These are phyloP conservation scores for Drosophila nigrodunni DNA, from an alignment of 1,140 invertebrate species.

Conservation along the genomic window DNA sequence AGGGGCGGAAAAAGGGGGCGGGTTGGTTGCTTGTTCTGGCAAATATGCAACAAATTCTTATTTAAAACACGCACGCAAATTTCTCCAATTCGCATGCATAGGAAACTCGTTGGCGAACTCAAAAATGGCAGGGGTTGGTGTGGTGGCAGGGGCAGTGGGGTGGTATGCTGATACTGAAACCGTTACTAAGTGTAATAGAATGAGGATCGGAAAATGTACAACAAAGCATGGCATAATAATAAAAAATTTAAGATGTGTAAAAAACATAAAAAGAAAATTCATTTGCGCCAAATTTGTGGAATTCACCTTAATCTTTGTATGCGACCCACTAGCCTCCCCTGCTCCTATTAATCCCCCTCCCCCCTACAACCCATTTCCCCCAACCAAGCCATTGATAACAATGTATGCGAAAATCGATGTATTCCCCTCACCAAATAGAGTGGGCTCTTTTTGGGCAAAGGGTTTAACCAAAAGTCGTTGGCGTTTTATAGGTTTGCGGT, in stretches of 20 bases:
- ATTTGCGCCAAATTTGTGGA: conserved; percentile 83
- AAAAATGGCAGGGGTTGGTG: background rate
- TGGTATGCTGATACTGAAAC: conserved; percentile 28
- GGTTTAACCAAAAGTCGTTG: conserved; percentile 57
- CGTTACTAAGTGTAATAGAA: conserved; percentile 75
- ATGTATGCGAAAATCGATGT: conserved; percentile 76
- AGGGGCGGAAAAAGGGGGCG: background rate
- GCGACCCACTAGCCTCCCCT: background rate
- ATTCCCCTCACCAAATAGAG: conserved; percentile 53
- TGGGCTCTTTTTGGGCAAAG: conserved; percentile 51
- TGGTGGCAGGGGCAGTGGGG: background rate
- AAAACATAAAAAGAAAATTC: conserved; percentile 84
- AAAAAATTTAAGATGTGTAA: conserved; percentile 84
- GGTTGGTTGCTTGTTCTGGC: conserved; percentile 34
- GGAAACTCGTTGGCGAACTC: conserved; percentile 41
- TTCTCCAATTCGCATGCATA: conserved; percentile 78
- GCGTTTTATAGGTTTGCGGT: conserved; percentile 68
- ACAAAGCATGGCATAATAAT: conserved; percentile 83
- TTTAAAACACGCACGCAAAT: conserved; percentile 83
- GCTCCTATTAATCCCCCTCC: background rate
- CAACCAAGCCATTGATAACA: conserved; percentile 39
- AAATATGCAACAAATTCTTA: conserved; percentile 83
- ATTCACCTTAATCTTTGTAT: conserved; percentile 79
- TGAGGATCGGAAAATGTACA: conserved; percentile 81
- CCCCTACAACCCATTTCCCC: background rate